Evolutionary conservation across 2,797 vertebrate species (phyloP).

Genomic region (Muscicapa comitata): DNA sequence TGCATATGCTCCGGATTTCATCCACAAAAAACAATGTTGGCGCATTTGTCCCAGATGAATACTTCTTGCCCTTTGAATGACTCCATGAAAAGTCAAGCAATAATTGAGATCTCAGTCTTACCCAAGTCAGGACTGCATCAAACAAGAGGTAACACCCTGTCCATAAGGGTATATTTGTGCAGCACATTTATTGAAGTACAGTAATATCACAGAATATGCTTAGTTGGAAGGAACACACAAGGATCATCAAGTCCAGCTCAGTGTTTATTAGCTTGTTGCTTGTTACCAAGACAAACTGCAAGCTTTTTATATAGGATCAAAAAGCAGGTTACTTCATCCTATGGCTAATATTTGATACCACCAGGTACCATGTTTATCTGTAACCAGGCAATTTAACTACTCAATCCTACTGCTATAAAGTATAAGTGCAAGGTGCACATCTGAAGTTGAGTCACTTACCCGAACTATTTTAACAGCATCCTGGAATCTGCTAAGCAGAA

Average conservation of each 20-base stretch:
- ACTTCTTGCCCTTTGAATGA: neutral
- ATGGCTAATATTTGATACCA: neutral
- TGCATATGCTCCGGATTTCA: neutral
- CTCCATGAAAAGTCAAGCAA: neutral
- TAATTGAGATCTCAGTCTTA: neutral
- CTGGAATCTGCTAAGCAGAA: neutral
- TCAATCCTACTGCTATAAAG: neutral
- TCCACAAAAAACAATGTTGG: neutral
- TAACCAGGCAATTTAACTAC: constrained; percentile 2
- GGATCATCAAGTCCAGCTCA: neutral
- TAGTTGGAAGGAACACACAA: neutral
- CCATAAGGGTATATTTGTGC: neutral
- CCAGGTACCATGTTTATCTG: neutral
- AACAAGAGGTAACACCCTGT: neutral
- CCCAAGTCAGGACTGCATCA: neutral
- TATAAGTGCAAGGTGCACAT: neutral
- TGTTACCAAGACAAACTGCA: neutral
- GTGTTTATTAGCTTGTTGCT: neutral
- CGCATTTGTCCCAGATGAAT: neutral
- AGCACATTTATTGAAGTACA: neutral
- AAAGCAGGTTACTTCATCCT: neutral
- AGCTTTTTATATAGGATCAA: neutral
- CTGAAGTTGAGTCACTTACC: neutral
- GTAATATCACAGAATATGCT: neutral
- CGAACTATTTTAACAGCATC: neutral